phyloP scores from a whole-genome alignment of 2,113 vertebrate genomes.

The Erinaceus europaeus region DNA sequence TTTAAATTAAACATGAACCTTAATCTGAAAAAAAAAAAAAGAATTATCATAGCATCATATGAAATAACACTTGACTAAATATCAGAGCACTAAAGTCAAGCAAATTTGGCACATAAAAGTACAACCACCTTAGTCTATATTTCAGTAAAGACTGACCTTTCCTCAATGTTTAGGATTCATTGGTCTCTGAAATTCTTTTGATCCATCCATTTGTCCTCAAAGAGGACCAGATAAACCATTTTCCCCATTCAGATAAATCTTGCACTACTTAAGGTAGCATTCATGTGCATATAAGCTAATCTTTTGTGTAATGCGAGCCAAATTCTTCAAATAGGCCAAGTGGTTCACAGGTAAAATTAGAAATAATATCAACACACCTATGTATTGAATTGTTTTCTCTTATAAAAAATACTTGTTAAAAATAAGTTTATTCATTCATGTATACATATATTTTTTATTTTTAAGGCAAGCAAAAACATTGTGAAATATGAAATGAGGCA shows the following conservation, averaged over 20 bases:
- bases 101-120: neutral
- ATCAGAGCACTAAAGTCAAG: neutral
- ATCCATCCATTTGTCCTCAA: neutral
- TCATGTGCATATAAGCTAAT: accelerated
- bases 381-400: neutral
- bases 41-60: no score
- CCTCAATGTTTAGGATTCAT: neutral
- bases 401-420: neutral
- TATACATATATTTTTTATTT: neutral
- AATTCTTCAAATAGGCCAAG: neutral
- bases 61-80: neutral
- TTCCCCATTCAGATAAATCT: no score
- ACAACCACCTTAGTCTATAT: neutral
- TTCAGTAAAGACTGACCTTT: neutral
- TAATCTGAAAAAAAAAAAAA: neutral
- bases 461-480: neutral
- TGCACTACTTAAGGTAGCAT: no score
- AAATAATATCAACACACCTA: neutral
- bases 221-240: neutral
- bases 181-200: neutral
- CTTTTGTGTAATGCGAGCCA: neutral
- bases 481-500: neutral
- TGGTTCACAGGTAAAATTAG: neutral
- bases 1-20: neutral
- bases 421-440: neutral